Conservation (phyloP, 1,140 invertebrate genomes). For the Conus ventricosus region DNA sequence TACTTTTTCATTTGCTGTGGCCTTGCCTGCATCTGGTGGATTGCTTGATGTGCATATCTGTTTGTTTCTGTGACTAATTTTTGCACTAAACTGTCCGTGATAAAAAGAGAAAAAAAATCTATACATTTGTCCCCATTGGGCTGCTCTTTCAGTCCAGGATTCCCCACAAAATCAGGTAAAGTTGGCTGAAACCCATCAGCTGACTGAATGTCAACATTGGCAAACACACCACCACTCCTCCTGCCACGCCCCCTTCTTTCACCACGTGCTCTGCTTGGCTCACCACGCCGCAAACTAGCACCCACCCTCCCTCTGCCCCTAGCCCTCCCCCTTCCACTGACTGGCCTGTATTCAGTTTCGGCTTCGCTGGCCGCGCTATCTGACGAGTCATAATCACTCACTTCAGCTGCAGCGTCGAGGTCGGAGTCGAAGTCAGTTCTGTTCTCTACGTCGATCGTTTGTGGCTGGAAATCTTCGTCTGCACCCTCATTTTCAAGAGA, state of each 20-base stretch:
- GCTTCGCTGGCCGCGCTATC: no score
- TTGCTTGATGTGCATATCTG: background rate
- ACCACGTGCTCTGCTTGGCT: background rate
- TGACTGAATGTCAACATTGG: constrained; percentile 19
- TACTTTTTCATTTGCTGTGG: background rate
- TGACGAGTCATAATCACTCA: no score
- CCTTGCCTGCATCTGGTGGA: background rate
- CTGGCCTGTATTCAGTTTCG: background rate
- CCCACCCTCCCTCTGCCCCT: constrained; percentile 15
- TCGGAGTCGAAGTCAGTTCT: background rate
- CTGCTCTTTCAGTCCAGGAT: no score
- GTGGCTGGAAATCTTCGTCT: background rate
- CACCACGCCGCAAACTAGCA: background rate
- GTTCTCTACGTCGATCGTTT: background rate
- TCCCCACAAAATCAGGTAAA: no score
- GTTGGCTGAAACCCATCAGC: background rate
- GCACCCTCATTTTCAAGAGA: background rate
- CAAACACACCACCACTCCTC: constrained; percentile 76
- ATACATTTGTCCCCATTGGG: no score
- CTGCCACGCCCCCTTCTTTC: background rate
- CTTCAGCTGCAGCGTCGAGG: no score
- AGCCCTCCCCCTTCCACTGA: no score
- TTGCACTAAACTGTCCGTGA: background rate
- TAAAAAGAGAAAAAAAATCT: background rate
- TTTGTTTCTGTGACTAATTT: background rate